Base-by-base conservation (phyloP, 1,140 invertebrate genomes). In the Drosophila biarmipes region DNA sequence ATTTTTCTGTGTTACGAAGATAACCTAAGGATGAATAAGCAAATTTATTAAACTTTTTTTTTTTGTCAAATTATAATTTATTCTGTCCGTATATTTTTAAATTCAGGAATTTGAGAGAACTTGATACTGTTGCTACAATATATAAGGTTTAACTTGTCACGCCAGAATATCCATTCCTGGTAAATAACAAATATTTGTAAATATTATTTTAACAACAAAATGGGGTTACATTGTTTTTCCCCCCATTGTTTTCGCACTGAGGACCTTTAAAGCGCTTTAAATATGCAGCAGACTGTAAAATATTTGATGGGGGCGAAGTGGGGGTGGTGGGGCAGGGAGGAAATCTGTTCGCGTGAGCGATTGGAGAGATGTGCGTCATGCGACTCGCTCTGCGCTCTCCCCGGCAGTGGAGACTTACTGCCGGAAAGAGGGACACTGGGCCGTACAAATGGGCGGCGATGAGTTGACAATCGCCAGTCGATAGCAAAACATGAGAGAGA, bases 401-500 rank as follows among this genome's bases (percentile, higher is more conserved):
- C 54, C 64, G 61, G 27, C 61, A 84, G 72, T 84, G 45, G 45
- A 29, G 45, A 48, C 21, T 48, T 48, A 48, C 45, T 48, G 45
- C 24, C 45, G 45, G 45, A 27, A n/a, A 29, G 46, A 24, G 38
- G 35, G 53, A 27, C 63, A 24, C 3, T 24, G 29, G 27, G 51
- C 19, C 52, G 21, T 57, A 68, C 34, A 35, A 61, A 66, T 63
- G 58, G 45, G 34, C 24, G 14, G 40, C 71, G 48, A 7, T 40
- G 61, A 43, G 37, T 42, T 59, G 48, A 34, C 57, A 63, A 61
- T 48, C 53, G 72, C 78, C 87, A 91, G 80, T 91, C 90, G 87
- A 78, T 79, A 87, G 86, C 84, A 91, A 91, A 91, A 84, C 76
- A 91, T 91, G 90, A 91, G 81, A 91, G 63, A 90, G 90, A 64